Conservation (phyloP, 2,888 invertebrate genomes). For the Spodoptera picta region DNA sequence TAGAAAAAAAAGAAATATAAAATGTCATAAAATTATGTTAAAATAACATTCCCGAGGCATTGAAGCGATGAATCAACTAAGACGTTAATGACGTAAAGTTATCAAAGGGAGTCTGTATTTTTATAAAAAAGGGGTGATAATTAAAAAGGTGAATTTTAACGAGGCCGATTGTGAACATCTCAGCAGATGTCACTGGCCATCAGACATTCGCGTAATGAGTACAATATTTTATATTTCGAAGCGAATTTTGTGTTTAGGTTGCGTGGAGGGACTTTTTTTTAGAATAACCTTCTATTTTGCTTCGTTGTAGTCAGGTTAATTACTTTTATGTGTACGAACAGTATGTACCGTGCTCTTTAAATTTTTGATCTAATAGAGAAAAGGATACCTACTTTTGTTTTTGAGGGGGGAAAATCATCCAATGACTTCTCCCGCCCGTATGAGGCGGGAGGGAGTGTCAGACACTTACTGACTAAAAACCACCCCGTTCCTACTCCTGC, state of each 20-base stretch:
- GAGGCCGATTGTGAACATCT: constrained; percentile 67
- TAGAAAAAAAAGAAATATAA: too few relatives aligned
- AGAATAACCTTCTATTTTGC: too few relatives aligned
- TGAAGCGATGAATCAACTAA: constrained; percentile 57
- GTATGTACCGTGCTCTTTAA: too few relatives aligned
- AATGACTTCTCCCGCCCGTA: too few relatives aligned
- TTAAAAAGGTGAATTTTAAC: constrained; percentile 80
- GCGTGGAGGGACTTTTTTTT: not conserved
- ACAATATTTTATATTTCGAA: constrained; percentile 26
- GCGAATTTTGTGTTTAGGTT: constrained; percentile 12
- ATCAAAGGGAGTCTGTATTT: constrained; percentile 60
- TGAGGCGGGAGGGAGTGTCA: too few relatives aligned
- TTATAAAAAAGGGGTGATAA: constrained; percentile 68
- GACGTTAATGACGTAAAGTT: constrained; percentile 70
- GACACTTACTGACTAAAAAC: too few relatives aligned
- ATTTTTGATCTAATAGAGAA: too few relatives aligned
- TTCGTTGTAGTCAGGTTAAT: too few relatives aligned
- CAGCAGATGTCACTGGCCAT: constrained; percentile 61
- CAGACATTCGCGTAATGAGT: constrained; percentile 43
- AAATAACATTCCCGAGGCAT: constrained; percentile 15
- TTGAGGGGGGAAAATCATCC: too few relatives aligned
- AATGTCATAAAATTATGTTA: not conserved
- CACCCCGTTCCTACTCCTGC: too few relatives aligned
- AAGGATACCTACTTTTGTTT: too few relatives aligned
- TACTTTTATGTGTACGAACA: too few relatives aligned